Base-by-base conservation (phyloP, 1,140 invertebrate genomes). In the Heliconius melpomene region DNA sequence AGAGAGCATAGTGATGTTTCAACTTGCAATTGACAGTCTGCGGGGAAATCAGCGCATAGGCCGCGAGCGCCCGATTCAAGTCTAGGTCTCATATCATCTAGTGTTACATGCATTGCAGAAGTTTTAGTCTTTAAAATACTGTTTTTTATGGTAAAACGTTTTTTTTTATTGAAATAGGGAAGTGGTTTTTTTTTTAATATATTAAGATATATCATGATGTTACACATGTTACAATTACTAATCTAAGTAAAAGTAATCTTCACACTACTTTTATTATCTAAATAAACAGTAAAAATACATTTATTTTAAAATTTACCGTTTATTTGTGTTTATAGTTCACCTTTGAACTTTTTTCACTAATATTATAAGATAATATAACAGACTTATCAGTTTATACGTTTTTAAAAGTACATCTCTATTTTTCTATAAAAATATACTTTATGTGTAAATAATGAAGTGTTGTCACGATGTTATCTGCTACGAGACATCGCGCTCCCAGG, bases 11-110 rank as follows among this genome's bases (percentile, higher is more conserved):
- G 80, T 86, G 82, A 82, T 84, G 82, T 84, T 85, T 82, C 80
- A 80, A 82, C 81, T 84, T 82, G 83, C 79, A 86, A 83, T 86
- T 84, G 84, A 82, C 79, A 74, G 84, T 78, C 88, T 86, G 80
- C 74, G 72, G 88, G 89, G 89, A 91, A 91, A 91, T 91, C 88
- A 91, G 73, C 82, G 83, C 77, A 70, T 78, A 74, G 73, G 72
- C 76, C 82, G 84, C 60, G 79, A 79, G 80, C 84, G 81, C 82
- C 86, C 87, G 86, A 88, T 87, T 87, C 84, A 82, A 86, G 80
- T 73, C 54, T 57, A 57, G 23, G 26, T 76, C 84, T 82, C 79
- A 77, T 80, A 73, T 75, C 83, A 73, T 81, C 74, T 76, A 66
- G 60, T 66, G 26, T 66, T 66, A 66, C 60, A 66, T 66, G 26